Base-by-base conservation (phyloP, 2,113 vertebrate species). In the Nycticryphes semicollaris region DNA sequence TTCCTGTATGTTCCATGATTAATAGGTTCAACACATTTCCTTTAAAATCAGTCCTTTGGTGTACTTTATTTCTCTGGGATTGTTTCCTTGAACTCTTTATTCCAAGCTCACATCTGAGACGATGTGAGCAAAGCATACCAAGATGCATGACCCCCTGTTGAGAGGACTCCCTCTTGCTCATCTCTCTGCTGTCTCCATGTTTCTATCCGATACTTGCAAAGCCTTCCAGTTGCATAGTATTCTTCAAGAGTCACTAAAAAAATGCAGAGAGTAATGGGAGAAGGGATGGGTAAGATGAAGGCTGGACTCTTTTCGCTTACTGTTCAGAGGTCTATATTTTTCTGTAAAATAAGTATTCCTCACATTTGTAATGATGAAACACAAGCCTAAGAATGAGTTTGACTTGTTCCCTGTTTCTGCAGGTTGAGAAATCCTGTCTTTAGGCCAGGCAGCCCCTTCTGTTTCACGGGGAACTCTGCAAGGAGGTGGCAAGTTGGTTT, bases 1-100 rank as follows among this genome's bases (percentile, higher is more conserved):
- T 96, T 96, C 91, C 86, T 92, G 64, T 51, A 50, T 70, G 64
- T 54, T 86, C 45, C 60, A 35, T 70, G 89, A 95, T 92, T 86
- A 93, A 63, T 27, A 84, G 37, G 7, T 78, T 63, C 37, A 87
- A 83, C 22, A 80, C 53, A 53, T 74, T 84, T 90, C 64, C 69
- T 54, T 90, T 74, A 69, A 83, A 88, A 77, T 80, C 31, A 30
- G 8, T 54, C 37, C 59, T 78, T 57, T 1, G 0, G 37, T 77
- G 23, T 54, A 74, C 50, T 37, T 94, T 41, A 54, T 86, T 77
- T 86, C 31, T 59, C 54, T 18, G 31, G 54, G 43, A 9, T 35
- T 92, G 9, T 43, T 77, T 94, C 59, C 60, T 92, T 69, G 31
- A 66, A 50, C 24, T 41, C 22, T 84, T 74, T 80, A 31, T 62